Evolutionary conservation across 2,797 vertebrate species (phyloP).

Genomic region (Clarias platycephalus): DNA sequence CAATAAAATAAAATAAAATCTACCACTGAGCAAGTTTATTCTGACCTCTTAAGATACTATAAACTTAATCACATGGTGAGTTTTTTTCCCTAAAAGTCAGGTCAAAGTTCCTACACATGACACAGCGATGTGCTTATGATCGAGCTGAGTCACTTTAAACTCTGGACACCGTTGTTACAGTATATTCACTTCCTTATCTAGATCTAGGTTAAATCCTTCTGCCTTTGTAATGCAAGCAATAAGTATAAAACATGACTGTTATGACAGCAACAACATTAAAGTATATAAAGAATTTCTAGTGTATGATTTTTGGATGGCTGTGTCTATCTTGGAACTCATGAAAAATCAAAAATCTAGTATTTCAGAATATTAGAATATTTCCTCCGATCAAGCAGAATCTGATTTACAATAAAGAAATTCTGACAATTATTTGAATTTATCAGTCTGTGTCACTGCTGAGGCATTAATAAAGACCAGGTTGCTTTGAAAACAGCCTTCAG

Average conservation of each 20-base stretch:
- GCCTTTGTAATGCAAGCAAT: neutral
- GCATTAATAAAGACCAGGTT: no score
- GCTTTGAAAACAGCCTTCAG: no score
- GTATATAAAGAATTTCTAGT: neutral
- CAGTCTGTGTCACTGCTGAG: no score
- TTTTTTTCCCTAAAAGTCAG: neutral
- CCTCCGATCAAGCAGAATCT: no score
- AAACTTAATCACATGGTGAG: neutral
- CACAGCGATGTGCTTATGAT: neutral
- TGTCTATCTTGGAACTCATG: neutral
- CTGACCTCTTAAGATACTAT: neutral
- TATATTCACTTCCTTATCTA: neutral
- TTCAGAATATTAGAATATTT: no score
- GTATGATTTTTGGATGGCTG: neutral
- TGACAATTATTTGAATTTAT: no score
- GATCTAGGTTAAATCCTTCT: neutral
- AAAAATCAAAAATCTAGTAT: no score
- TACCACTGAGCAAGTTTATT: neutral
- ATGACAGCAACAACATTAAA: neutral
- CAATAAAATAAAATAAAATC: neutral
- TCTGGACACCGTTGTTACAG: neutral
- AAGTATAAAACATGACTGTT: slow-evolving; percentile 1
- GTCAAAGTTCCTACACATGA: neutral
- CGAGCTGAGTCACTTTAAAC: neutral
- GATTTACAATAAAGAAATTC: no score